Evolutionary conservation across 1,140 invertebrate species (phyloP), one percentile per base, ranked within the genome.

Genomic region (Drusus annulatus): DNA sequence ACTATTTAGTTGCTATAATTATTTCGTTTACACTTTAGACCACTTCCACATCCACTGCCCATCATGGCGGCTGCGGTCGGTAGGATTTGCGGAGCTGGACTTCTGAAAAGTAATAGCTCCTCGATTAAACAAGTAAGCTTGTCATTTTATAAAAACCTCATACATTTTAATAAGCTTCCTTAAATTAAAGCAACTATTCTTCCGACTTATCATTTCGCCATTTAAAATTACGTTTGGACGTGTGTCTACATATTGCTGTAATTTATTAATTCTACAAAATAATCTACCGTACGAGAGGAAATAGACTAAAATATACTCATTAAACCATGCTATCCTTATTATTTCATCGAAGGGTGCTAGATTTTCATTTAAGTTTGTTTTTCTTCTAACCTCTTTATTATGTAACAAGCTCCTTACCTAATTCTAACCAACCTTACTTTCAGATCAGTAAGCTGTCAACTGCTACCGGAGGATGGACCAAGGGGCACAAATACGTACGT

Each of bases 51-150:
- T 73, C 78, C 52, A 63, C 78, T 79, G 87, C 84, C 90, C 92
- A 95, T 92, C 90, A 96, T 96, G 95, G 94, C 94, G 92, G 94
- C 94, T 86, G 91, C 92, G 87, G 91, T 95, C 87, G 93, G 94
- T 91, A 93, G 94, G 89, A 93, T 95, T 93, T 95, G 92, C 91
- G 93, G 94, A 90, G 92, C 94, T 87, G 92, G 93, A 87, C 91
- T 95, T 88, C 91, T 94, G 86, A 94, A 93, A 88, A 71, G 58
- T 17, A 80, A 80, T 80, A 80, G 73, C 45, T 60, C 74, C 16
- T 56, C 79, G 28, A 76, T 80, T 69, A 80, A 71, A 76, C 79
- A 80, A 74, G 79, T 76, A 76, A 76, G 31, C 16, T 2, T 13
- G 17, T 71, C 68, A 50, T 25, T 51, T 21, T 0, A 51, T 51